A percentile compares a stretch with the other conserved stretches of the same genome.
phyloP scores from a whole-genome alignment of 2,113 vertebrate genomes.

The Sialia sialis region DNA sequence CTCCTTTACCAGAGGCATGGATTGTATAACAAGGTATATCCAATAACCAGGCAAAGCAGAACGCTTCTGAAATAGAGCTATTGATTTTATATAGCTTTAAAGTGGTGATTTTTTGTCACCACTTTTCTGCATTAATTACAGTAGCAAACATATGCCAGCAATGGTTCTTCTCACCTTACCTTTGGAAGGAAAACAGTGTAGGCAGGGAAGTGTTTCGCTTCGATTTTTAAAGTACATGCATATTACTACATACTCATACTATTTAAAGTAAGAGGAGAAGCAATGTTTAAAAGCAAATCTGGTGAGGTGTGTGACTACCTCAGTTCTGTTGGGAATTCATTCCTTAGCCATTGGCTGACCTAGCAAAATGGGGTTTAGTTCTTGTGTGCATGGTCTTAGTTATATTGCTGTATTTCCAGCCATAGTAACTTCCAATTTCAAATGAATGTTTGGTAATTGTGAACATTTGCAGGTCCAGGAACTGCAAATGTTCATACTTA shows the following conservation, averaged over 20 bases:
- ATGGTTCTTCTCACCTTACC: conserved; percentile 3
- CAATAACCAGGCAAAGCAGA: background rate
- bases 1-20: background rate
- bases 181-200: conserved; percentile 10
- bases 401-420: background rate
- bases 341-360: background rate
- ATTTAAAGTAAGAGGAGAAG: background rate
- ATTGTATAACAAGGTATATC: background rate
- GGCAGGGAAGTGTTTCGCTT: background rate
- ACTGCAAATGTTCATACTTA: background rate
- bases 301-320: background rate
- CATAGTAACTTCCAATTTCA: background rate
- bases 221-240: background rate
- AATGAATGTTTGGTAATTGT: background rate
- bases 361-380: background rate
- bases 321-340: background rate
- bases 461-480: background rate
- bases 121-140: background rate
- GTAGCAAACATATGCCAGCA: background rate
- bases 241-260: background rate
- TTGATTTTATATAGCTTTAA: background rate
- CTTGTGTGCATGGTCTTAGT: background rate
- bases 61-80: background rate
- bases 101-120: background rate
- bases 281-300: background rate